phyloP scores from a whole-genome alignment of 1,140 invertebrate genomes.

The Tribolium madens region DNA sequence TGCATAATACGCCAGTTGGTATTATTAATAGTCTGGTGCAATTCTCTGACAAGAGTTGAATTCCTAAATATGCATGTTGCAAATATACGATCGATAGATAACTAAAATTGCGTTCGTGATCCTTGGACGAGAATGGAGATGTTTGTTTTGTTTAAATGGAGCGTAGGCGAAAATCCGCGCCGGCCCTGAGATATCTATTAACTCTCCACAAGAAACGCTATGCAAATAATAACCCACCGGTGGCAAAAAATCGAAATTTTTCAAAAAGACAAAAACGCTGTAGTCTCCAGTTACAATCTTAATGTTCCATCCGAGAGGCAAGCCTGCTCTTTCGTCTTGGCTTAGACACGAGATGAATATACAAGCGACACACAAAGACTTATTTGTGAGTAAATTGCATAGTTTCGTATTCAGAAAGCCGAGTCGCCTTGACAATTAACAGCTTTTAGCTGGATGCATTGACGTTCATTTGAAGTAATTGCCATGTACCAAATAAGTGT shows the following conservation, averaged over 20 bases:
- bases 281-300: conserved; percentile 18
- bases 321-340: conserved; percentile 22
- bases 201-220: neutral
- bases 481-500: conserved; percentile 41
- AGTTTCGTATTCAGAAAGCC: conserved; percentile 40
- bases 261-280: neutral
- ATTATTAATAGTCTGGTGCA: conserved; percentile 47
- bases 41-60: conserved; percentile 40
- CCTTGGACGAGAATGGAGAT: conserved; percentile 17
- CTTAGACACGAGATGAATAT: conserved; percentile 42
- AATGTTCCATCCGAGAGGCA: conserved; percentile 9
- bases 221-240: neutral
- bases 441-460: conserved; percentile 43
- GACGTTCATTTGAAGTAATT: conserved; percentile 46
- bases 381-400: conserved; percentile 46
- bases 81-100: conserved; percentile 26
- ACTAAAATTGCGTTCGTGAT: conserved; percentile 31
- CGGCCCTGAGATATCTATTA: neutral
- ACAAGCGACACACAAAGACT: conserved; percentile 45
- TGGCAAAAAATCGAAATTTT: neutral
- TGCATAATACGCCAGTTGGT: conserved; percentile 38
- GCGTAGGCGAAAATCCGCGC: neutral
- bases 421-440: conserved; percentile 44
- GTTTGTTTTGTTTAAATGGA: conserved; percentile 1
- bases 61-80: conserved; percentile 40